Conservation (phyloP, 2,888 invertebrate species). For the Mylabris sibirica region DNA sequence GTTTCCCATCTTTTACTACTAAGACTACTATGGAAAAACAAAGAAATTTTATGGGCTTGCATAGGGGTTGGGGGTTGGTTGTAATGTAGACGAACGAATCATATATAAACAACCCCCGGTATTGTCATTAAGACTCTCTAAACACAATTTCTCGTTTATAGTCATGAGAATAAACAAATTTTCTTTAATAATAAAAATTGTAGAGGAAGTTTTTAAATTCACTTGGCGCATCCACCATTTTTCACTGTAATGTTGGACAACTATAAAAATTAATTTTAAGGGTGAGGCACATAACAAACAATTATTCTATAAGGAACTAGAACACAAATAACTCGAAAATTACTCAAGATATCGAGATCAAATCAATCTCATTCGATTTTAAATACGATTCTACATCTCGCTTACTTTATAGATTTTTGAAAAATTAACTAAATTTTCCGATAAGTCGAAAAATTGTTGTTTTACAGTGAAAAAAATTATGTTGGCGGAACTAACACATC, state of each 20-base stretch:
- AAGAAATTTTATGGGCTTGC: neutral
- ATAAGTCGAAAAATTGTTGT: no score
- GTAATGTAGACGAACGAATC: neutral
- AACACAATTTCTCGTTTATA: slow-evolving; percentile 4
- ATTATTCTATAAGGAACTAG: no score
- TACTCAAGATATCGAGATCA: no score
- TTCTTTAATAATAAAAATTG: slow-evolving; percentile 4
- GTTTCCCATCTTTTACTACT: no score
- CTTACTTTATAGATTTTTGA: no score
- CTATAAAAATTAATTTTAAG: neutral
- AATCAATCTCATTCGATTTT: no score
- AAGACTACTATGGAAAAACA: neutral
- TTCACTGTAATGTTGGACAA: neutral
- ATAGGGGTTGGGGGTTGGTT: neutral
- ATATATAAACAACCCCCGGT: neutral
- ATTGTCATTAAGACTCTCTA: neutral
- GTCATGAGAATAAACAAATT: slow-evolving; percentile 6
- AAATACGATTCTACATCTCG: no score
- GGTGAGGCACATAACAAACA: no score
- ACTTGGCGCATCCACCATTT: slow-evolving; percentile 17
- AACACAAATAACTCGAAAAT: no score
- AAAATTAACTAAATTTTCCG: no score
- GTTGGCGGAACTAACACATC: no score
- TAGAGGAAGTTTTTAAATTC: neutral
- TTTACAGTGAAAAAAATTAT: no score